Conservation (phyloP, 1,140 invertebrate species). For the Drosophila mauritiana region DNA sequence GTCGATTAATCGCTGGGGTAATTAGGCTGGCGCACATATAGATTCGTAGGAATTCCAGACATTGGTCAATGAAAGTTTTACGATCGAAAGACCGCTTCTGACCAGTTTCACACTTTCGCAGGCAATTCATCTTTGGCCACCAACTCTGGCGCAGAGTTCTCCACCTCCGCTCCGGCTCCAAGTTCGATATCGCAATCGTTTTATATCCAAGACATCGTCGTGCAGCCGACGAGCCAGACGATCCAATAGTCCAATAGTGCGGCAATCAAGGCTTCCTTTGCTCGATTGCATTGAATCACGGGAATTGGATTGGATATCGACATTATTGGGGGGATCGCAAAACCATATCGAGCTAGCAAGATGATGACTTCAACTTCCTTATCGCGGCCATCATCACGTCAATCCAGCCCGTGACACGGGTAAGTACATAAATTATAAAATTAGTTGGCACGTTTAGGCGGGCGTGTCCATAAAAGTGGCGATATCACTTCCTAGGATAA, state of each 20-base stretch:
- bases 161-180: not conserved
- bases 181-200: slow-evolving; percentile 21
- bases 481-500: not conserved
- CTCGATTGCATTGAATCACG: slow-evolving; percentile 11
- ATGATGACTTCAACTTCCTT: slow-evolving; percentile 33
- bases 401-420: slow-evolving; percentile 2
- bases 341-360: slow-evolving; percentile 30
- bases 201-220: slow-evolving; percentile 2
- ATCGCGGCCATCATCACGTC: slow-evolving; percentile 6
- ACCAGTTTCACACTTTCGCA: not conserved
- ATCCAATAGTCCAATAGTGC: not conserved
- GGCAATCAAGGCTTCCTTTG: slow-evolving; percentile 11
- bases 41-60: not conserved
- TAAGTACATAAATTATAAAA: slow-evolving; percentile 8
- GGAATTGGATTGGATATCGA: slow-evolving; percentile 8
- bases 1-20: slow-evolving; percentile 10
- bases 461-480: not conserved
- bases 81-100: not conserved
- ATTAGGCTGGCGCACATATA: not conserved
- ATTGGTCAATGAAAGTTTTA: slow-evolving; percentile 38
- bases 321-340: slow-evolving; percentile 40
- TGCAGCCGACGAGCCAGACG: slow-evolving; percentile 6
- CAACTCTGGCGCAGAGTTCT: slow-evolving; percentile 16
- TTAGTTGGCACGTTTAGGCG: not conserved
- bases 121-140: slow-evolving; percentile 1